Base-by-base conservation (phyloP, 2,113 vertebrate genomes). In the Stictonetta naevosa region DNA sequence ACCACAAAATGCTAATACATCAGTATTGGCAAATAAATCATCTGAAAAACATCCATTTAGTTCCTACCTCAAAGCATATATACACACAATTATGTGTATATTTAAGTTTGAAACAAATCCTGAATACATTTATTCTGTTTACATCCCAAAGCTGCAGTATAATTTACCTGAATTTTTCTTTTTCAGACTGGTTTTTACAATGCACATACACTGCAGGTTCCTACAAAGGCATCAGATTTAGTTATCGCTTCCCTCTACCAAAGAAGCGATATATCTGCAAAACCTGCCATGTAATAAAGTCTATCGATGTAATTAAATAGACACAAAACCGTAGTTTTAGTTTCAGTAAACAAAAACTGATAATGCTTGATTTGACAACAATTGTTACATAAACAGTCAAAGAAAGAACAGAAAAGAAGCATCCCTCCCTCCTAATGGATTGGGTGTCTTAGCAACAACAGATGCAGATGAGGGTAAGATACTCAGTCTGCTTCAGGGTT, bases 361-460 rank as follows among this genome's bases (percentile, higher is more conserved):
- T 17, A 74, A 64, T 25, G 11, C 29, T 83, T 56, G 36, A 77
- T 62, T 86, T 2, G 3, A 72, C 18, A 21, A 6, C 6, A 29
- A 72, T n/a, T 86, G 63, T 42, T 64, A 14, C 3, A 68, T 29
- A 38, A 77, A 74, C 18, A 92, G 29, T 42, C 46, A 40, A 80
- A 64, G 28, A 64, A 64, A 26, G 83, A 79, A 67, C 14, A 42
- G 58, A 48, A 53, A 83, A 10, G 13, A 74, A 8, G 38, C 14
- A 29, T 13, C 1, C 7, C 9, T 40, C 16, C 8, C 10, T 36
- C 21, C 7, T 58, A 64, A 86, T 1, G 3, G 3, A 18, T 1
- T 58, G 46, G n/a, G 85, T 38, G 9, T 38, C 28, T 69, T 28
- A 38, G 3, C 56, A 87, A 66, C 21, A 60, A 22, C 34, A 81